Evolutionary conservation across 2,113 vertebrate species (phyloP), one percentile per base, ranked within the genome.

Genomic region (Heteronetta atricapilla): DNA sequence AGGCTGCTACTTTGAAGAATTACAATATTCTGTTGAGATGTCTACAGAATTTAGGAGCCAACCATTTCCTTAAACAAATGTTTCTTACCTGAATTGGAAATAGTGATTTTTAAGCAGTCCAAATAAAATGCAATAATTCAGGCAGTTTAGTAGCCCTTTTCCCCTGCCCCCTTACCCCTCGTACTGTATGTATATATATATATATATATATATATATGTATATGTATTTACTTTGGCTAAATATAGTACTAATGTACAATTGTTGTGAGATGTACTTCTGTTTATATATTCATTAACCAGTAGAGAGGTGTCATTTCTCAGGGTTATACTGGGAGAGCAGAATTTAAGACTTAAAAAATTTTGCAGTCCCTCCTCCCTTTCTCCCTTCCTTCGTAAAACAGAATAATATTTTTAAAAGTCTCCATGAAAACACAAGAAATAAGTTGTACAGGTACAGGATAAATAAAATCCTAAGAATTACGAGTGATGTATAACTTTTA

Each of bases 231-330:
- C 28, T 78, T 66, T 33, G 25, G 6, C 22, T 66, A 66, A 70
- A 42, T 77, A 46, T 13, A 73, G 2, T 56, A 75, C 60, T 40
- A n/a, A 75, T 33, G 33, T 72, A 53, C 78, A 82, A 25, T 62
- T 31, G 14, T 50, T 82, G 21, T 50, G 69, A 38, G 34, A 73
- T 29, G 13, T 52, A 36, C 6, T 70, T 67, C 20, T 78, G 73
- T 8, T 77, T 34, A 31, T 58, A 13, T 33, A 62, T 50, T 60
- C 62, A 44, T 63, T 55, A 87, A 38, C 87, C 87, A 92, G 77
- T n/a, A 94, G 93, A 93, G 85, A 84, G 85, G 91, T 96, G 74
- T 89, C 60, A 88, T 75, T 89, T 94, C 42, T 28, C 58, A 77
- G n/a, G 34, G 44, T 82, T 91, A 56, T 23, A 58, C 85, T 73